Percentiles rank a stretch among this genome's conserved stretches.
phyloP scores from a whole-genome alignment of 2,888 invertebrate species.

The Nowickia ferox region DNA sequence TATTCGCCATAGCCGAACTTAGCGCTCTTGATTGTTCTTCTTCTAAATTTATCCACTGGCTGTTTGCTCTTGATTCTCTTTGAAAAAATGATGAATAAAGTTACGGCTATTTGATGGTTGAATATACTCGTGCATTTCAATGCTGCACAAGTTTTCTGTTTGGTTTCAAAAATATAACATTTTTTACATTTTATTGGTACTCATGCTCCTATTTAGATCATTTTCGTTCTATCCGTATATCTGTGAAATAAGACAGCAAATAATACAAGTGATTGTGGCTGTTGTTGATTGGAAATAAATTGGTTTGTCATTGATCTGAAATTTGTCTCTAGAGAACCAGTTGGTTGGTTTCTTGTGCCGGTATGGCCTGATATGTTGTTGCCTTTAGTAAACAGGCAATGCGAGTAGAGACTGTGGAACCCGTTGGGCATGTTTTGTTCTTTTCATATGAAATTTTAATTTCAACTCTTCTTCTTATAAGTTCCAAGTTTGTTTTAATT shows the following conservation, averaged over 20 bases:
- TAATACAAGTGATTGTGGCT: slow-evolving; percentile 17
- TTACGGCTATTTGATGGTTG: background rate
- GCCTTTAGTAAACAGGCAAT: slow-evolving; percentile 32
- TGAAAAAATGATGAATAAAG: slow-evolving; percentile 7
- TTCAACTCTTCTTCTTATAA: slow-evolving; percentile 37
- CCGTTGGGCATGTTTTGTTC: slow-evolving; percentile 59
- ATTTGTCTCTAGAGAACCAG: slow-evolving; percentile 60
- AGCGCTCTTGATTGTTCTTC: too few species aligned
- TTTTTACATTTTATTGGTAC: slow-evolving; percentile 1
- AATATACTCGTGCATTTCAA: slow-evolving; percentile 5
- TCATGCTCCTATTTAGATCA: slow-evolving; percentile 20
- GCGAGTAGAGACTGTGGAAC: slow-evolving; percentile 37
- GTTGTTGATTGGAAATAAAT: slow-evolving; percentile 56
- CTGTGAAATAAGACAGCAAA: slow-evolving; percentile 7
- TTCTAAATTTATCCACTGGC: background rate
- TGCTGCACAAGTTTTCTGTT: slow-evolving; percentile 24
- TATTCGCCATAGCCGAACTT: background rate
- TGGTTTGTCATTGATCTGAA: slow-evolving; percentile 64
- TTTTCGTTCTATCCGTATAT: slow-evolving; percentile 26
- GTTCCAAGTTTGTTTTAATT: slow-evolving; percentile 47
- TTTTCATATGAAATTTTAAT: slow-evolving; percentile 52
- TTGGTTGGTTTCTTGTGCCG: slow-evolving; percentile 41
- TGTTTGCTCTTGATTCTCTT: slow-evolving; percentile 13
- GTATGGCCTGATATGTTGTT: slow-evolving; percentile 26
- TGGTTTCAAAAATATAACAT: slow-evolving; percentile 18